These are phyloP conservation scores for Lophochroa leadbeateri DNA, from an alignment of 2,113 vertebrate genomes.

Conservation along the genomic window DNA sequence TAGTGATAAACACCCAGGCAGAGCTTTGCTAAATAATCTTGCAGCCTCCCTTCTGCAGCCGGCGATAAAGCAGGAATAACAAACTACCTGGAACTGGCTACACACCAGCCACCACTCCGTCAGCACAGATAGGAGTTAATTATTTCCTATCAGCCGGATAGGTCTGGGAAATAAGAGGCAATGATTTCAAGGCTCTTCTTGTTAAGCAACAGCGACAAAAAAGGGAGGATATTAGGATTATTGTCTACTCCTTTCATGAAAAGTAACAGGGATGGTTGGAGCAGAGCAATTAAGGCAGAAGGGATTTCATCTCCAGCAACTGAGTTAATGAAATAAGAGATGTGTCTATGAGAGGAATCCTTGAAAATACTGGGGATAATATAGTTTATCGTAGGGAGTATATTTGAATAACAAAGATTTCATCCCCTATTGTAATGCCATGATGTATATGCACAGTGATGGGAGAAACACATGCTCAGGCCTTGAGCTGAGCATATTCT, in stretches of 20 bases:
- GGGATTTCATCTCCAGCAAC: conserved; percentile 22
- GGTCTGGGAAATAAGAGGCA: conserved; percentile 32
- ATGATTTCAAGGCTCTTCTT: conserved; percentile 49
- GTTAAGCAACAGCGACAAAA: conserved; percentile 3
- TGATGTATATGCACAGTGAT: neutral
- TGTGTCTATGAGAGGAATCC: neutral
- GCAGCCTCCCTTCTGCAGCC: conserved; percentile 45
- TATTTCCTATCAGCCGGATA: conserved; percentile 33
- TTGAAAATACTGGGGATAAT: conserved; percentile 17
- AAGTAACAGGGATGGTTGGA: neutral
- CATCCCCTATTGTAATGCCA: neutral
- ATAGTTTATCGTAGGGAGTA: neutral
- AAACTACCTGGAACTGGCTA: conserved; percentile 59
- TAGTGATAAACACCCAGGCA: conserved; percentile 34
- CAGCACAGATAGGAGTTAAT: conserved; percentile 63
- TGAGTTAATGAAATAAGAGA: conserved; percentile 36
- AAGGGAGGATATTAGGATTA: conserved; percentile 38
- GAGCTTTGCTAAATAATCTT: conserved; percentile 46
- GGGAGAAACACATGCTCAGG: neutral
- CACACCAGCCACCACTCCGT: conserved; percentile 1
- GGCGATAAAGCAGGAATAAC: conserved; percentile 58
- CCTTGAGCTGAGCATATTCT: neutral
- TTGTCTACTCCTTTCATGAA: conserved; percentile 30
- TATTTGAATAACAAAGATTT: conserved; percentile 52
- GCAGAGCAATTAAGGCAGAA: conserved; percentile 38